Percentiles rank a stretch among this genome's conserved stretches.
phyloP scores from a whole-genome alignment of 1,140 invertebrate genomes.

The Eulimnadia texana region DNA sequence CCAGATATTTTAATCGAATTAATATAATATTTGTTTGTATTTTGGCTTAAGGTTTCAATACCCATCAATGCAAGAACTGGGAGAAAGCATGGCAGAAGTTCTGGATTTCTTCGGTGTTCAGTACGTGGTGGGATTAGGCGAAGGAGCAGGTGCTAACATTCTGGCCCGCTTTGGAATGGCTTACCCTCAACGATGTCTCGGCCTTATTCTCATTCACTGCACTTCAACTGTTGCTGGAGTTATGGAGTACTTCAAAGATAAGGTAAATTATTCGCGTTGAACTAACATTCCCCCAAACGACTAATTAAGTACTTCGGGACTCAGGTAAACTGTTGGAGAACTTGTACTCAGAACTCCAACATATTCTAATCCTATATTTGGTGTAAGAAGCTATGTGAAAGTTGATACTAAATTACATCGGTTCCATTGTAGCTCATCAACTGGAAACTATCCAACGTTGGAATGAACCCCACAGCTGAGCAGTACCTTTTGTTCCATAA shows the following conservation, averaged over 20 bases:
- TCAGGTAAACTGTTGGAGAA: too few species aligned
- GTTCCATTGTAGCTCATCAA: constrained; percentile 42
- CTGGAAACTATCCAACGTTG: constrained; percentile 42
- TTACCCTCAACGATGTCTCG: constrained; percentile 55
- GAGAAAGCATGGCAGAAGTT: constrained; percentile 66
- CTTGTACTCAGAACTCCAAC: too few species aligned
- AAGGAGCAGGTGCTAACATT: constrained; percentile 80
- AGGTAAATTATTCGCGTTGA: too few species aligned
- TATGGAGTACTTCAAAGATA: constrained; percentile 70
- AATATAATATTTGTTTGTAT: background rate
- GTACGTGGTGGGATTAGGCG: constrained; percentile 68
- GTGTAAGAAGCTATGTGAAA: too few species aligned
- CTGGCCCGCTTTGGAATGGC: constrained; percentile 67
- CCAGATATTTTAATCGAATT: too few species aligned
- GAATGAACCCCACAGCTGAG: constrained; percentile 58
- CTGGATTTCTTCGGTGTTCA: constrained; percentile 63
- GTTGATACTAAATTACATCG: too few species aligned
- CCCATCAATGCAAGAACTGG: constrained; percentile 64
- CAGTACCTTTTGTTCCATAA: constrained; percentile 76
- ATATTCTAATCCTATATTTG: too few species aligned
- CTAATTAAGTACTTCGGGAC: background rate
- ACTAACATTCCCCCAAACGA: background rate
- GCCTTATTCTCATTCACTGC: constrained; percentile 71
- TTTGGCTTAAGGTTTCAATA: constrained; percentile 49
- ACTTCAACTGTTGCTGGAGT: constrained; percentile 73